These are phyloP conservation scores for Saimiri boliviensis DNA, from an alignment of 2,113 vertebrate species.

Conservation along the genomic window DNA sequence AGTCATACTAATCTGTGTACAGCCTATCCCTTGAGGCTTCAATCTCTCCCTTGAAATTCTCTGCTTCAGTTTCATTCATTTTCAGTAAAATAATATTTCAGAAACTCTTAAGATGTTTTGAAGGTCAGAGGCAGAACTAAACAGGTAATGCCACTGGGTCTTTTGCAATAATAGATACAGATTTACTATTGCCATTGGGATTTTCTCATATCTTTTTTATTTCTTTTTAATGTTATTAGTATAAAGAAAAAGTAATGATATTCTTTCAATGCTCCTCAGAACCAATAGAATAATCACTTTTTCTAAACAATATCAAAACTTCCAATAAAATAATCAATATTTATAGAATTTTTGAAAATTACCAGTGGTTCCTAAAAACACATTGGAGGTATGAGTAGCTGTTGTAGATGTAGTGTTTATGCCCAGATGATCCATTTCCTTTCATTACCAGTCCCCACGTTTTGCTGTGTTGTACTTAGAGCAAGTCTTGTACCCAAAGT, in stretches of 20 bases:
- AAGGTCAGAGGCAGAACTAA: constrained; percentile 45
- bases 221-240: neutral
- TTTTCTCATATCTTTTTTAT: neutral
- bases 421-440: neutral
- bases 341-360: neutral
- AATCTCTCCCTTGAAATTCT: constrained; percentile 12
- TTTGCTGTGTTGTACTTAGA: neutral
- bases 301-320: neutral
- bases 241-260: neutral
- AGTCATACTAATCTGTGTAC: constrained; percentile 16
- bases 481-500: neutral
- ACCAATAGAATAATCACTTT: neutral
- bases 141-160: neutral
- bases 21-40: neutral
- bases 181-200: neutral
- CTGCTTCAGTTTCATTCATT: constrained; percentile 55
- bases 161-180: neutral
- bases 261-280: neutral
- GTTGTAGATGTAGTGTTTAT: neutral
- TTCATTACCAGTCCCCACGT: neutral
- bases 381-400: neutral
- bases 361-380: neutral
- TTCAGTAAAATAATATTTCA: constrained; percentile 42
- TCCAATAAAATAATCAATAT: neutral
- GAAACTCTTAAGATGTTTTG: neutral